These are phyloP conservation scores for Podocnemis expansa DNA, from an alignment of 2,113 vertebrate species.

Conservation along the genomic window DNA sequence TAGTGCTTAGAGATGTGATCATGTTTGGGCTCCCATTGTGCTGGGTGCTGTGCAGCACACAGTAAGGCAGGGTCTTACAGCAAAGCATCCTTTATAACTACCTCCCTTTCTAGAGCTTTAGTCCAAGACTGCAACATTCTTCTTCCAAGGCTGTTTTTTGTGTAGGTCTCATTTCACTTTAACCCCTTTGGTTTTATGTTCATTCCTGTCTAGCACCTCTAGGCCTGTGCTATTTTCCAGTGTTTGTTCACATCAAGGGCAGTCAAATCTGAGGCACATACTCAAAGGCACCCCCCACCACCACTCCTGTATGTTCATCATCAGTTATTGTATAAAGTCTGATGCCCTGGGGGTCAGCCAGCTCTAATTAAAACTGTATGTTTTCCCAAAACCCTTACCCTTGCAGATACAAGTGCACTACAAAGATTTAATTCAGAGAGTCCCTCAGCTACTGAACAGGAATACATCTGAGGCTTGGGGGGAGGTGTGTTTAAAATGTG, in stretches of 20 bases:
- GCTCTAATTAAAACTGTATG: rapidly evolving
- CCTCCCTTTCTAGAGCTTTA: rapidly evolving
- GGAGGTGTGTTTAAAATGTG: neutral
- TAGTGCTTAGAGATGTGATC: rapidly evolving
- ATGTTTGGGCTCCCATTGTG: rapidly evolving
- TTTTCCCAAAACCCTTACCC: rapidly evolving
- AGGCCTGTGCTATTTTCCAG: neutral
- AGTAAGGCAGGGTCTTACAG: rapidly evolving
- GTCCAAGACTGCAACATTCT: neutral
- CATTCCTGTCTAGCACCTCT: neutral
- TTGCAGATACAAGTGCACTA: neutral
- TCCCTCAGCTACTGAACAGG: neutral
- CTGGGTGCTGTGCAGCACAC: rapidly evolving
- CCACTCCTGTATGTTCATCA: neutral
- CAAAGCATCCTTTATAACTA: rapidly evolving
- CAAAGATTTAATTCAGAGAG: neutral
- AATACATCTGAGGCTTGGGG: neutral
- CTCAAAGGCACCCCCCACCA: too few relatives aligned
- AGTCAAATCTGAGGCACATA: neutral
- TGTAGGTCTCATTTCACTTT: neutral
- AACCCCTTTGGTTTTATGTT: neutral
- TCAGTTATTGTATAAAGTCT: rapidly evolving
- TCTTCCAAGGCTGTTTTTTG: neutral
- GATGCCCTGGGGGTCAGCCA: rapidly evolving
- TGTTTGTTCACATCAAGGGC: rapidly evolving